Evolutionary conservation across 2,113 vertebrate genomes (phyloP).

Genomic region (Rhizomys pruinosus): DNA sequence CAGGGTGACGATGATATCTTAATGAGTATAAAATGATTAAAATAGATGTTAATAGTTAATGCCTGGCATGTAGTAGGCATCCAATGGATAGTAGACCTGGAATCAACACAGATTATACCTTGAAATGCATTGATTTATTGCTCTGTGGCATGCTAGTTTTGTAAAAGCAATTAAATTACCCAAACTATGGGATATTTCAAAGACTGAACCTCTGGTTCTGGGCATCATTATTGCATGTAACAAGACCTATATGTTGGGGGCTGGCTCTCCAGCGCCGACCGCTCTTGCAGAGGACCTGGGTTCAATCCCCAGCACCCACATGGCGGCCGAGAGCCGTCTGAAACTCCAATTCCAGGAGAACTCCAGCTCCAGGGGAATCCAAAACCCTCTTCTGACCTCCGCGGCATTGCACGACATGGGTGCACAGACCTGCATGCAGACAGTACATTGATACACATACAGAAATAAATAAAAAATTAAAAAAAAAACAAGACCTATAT

Average conservation of each 20-base stretch:
- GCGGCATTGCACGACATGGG: too few relatives aligned
- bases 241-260: neutral
- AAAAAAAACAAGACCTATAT: neutral
- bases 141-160: neutral
- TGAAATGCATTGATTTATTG: neutral
- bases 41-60: neutral
- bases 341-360: too few relatives aligned
- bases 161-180: neutral
- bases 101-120: neutral
- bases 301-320: too few relatives aligned
- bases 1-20: neutral
- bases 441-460: too few relatives aligned
- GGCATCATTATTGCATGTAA: neutral
- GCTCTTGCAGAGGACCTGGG: too few relatives aligned
- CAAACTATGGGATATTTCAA: neutral
- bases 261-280: too few relatives aligned
- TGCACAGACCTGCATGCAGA: too few relatives aligned
- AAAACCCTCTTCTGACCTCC: too few relatives aligned
- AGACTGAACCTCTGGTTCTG: neutral
- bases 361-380: too few relatives aligned
- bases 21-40: neutral
- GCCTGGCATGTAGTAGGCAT: neutral
- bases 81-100: neutral
- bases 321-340: too few relatives aligned
- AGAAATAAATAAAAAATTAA: too few relatives aligned